Evolutionary conservation across 2,797 vertebrate species (phyloP), one percentile per base, ranked within the genome.

Genomic region (Lepus townsendii): DNA sequence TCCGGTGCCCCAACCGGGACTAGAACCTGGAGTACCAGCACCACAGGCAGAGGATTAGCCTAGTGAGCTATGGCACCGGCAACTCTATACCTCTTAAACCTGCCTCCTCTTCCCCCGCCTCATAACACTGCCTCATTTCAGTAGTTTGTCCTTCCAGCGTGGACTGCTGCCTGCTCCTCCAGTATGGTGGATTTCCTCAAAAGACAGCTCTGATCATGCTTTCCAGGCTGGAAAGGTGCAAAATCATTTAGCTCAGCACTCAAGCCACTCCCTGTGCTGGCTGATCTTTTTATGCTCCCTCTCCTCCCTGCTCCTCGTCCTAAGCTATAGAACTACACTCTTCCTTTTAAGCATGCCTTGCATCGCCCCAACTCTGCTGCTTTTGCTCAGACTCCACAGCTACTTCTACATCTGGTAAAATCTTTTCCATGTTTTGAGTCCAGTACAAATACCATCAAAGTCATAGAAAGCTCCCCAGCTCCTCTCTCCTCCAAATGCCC

Each of bases 331-430:
- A 84, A 71, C 1, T 35, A 30, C 0, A 10, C 2, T 22, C 19
- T 47, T 62, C 69, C 62, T 87, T 75, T 68, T 32, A 20, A 65
- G 32, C 12, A 7, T 12, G 12, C 1, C 63, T 16, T 65, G 0
- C n/a, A 35, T 22, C 4, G 35, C 60, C 66, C 68, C 10, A 8
- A 42, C 17, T 76, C 47, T 71, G 35, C 13, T 30, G 19, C 27
- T 62, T 82, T 63, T 57, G 2, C 50, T 88, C 35, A 26, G 30
- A 8, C 4, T 93, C 63, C 57, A 24, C 9, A 90, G 13, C 9
- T 68, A 32, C 26, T 79, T 72, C 26, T 69, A 52, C 19, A 76
- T 77, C 77, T 91, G 68, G 30, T 80, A 89, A 91, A 90, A 76
- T 71, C 7, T 47, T 78, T 63, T 42, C 30, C 68, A 52, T 38